Conservation (phyloP, 2,113 vertebrate species). For the Tautogolabrus adspersus region DNA sequence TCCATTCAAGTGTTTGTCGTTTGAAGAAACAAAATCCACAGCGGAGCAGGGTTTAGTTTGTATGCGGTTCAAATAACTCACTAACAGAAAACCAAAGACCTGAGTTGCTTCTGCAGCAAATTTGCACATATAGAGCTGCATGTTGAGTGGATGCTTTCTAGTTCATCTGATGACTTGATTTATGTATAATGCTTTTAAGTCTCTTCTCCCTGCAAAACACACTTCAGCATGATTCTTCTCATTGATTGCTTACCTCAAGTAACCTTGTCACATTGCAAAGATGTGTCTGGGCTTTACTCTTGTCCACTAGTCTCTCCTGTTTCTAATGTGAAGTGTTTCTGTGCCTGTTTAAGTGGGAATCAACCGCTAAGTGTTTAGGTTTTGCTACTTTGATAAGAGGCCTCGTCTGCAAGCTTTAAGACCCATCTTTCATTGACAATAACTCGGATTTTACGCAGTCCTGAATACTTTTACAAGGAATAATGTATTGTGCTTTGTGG, state of each 20-base stretch:
- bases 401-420: not conserved
- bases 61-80: not conserved
- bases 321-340: not conserved
- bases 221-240: constrained; percentile 1
- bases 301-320: not conserved
- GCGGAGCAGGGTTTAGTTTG: constrained; percentile 21
- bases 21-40: constrained; percentile 33
- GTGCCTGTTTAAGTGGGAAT: not conserved
- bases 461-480: constrained; percentile 5
- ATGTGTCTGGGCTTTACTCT: not conserved
- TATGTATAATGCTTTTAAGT: not conserved
- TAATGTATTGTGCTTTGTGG: not conserved
- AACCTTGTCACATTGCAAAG: not conserved
- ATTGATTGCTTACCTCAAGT: not conserved
- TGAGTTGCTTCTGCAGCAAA: constrained; percentile 7
- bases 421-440: not conserved
- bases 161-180: constrained; percentile 1
- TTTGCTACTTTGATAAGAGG: not conserved
- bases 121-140: not conserved
- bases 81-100: constrained; percentile 1
- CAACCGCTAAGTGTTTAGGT: not conserved
- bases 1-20: constrained; percentile 38
- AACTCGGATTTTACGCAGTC: not conserved
- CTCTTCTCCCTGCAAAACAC: not conserved
- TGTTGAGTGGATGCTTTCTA: not conserved